phyloP scores from a whole-genome alignment of 92 coral and sea anemone species.

The Hydrozoanthus gracilis region DNA sequence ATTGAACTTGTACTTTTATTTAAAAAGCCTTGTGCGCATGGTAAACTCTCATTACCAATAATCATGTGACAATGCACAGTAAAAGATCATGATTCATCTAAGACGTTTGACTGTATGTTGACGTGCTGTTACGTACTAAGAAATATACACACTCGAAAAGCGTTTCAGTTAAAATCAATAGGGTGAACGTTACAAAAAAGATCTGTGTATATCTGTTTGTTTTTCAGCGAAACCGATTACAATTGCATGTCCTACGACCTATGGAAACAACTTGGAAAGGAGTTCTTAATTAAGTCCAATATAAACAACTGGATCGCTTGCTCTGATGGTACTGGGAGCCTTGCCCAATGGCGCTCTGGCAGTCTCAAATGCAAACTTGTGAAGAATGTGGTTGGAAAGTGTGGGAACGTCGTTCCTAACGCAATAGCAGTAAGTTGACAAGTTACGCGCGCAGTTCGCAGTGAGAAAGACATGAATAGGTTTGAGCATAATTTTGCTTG shows the following conservation, averaged over 20 bases:
- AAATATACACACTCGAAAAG: not conserved
- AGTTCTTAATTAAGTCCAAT: conserved; percentile 28
- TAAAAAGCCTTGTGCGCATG: not conserved
- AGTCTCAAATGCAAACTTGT: conserved; percentile 17
- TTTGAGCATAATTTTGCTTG: no score
- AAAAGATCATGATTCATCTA: not conserved
- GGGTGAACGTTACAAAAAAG: not conserved
- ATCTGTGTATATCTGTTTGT: not conserved
- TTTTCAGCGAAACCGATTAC: conserved; percentile 38
- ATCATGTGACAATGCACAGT: not conserved
- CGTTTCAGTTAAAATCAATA: not conserved
- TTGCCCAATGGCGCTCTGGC: conserved; percentile 30
- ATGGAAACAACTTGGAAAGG: conserved; percentile 18
- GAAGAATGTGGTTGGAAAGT: not conserved
- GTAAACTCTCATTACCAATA: not conserved
- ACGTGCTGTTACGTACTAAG: not conserved
- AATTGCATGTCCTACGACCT: conserved; percentile 36
- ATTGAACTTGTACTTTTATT: not conserved
- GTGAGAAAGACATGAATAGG: no score
- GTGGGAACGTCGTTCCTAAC: conserved; percentile 25
- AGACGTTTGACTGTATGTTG: not conserved
- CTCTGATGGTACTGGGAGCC: conserved; percentile 29
- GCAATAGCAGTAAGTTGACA: conserved; percentile 14
- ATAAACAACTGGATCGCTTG: conserved; percentile 40
- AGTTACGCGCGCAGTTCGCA: no score